Evolutionary conservation across 2,113 vertebrate genomes (phyloP).

Genomic region (Mormyrus iriodes): DNA sequence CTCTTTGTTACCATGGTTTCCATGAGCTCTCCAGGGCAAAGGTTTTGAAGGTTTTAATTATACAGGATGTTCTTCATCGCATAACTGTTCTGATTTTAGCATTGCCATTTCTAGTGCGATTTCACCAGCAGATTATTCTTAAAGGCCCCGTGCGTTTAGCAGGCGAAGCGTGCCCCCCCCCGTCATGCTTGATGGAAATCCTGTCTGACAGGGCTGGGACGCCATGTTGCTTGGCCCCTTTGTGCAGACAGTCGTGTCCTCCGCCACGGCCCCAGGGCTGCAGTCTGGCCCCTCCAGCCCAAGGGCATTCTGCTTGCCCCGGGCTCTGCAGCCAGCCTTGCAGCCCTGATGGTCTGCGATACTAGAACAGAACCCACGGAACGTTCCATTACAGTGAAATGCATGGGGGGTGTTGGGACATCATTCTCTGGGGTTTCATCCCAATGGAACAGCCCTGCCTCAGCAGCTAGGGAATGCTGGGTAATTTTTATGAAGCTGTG

Average conservation of each 20-base stretch:
- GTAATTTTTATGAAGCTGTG: not conserved
- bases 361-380: not conserved
- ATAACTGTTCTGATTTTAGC: not conserved
- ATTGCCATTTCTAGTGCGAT: not conserved
- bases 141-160: not conserved
- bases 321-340: not conserved
- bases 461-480: not conserved
- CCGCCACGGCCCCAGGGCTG: not conserved
- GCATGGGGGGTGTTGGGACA: not conserved
- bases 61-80: not conserved
- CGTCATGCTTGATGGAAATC: not conserved
- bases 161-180: not conserved
- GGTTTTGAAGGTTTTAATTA: not conserved
- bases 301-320: not conserved
- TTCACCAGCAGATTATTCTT: not conserved
- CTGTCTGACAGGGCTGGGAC: not conserved
- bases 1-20: not conserved
- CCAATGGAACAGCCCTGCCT: not conserved
- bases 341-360: not conserved
- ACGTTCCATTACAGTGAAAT: not conserved
- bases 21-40: not conserved
- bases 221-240: not conserved
- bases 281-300: not conserved
- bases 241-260: conserved; percentile 7
- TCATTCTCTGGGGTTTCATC: not conserved